Base-by-base conservation (phyloP, 2,113 vertebrate genomes). In the Saccopteryx leptura region DNA sequence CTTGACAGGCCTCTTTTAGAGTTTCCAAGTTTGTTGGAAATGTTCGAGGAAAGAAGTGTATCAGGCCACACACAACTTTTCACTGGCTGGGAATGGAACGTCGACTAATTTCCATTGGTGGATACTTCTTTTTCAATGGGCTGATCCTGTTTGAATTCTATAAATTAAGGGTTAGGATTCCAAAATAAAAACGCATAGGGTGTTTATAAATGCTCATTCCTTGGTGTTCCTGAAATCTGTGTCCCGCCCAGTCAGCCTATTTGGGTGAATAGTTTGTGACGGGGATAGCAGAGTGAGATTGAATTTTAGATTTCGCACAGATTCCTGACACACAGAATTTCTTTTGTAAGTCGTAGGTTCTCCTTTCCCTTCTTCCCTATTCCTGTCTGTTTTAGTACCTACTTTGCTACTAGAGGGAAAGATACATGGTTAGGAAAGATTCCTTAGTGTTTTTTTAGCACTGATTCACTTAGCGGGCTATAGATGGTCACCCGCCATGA, bases 181-280 rank as follows among this genome's bases (percentile, higher is more conserved):
- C 97, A 96, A 97, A 97, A 95, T 96, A 95, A 92, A 97, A 97
- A 89, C 92, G 58, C 95, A 74, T 56, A 39, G 46, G 48, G 18
- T 96, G 93, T 72, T 96, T 93, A 97, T 97, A 96, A 98, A 92
- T 81, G 93, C 88, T 95, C 58, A 74, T 66, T 80, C 90, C 88
- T 92, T 39, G 4, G 92, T 96, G 93, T 97, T 97, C 80, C 81
- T 60, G 88, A 95, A 82, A 68, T 95, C 97, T 76, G 91, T 96
- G 97, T 96, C 98, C 58, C 85, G 97, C 97, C 95, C 97, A 95
- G 97, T 92, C 87, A 9, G 50, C 63, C 1, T 56, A 33, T 91
- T 97, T 56, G 0, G 94, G 92, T 95, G 95, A 96, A 94, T 61
- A 89, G 84, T 96, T 97, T 97, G 87, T 98, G 95, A 97, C 96